Base-by-base conservation (phyloP, 2,888 invertebrate genomes). In the Dynastes grantii region DNA sequence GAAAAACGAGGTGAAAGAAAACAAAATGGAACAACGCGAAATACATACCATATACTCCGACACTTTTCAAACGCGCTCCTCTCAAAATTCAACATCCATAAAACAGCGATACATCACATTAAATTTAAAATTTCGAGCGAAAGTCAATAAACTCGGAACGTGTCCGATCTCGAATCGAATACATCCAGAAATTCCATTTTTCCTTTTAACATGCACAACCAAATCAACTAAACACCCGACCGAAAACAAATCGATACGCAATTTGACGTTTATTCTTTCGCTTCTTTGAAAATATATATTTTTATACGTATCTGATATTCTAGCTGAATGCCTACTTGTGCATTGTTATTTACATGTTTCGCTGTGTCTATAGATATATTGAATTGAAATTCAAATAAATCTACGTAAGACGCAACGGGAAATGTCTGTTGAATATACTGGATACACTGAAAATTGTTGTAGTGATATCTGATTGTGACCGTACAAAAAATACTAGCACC, bases 81-180 rank as follows among this genome's bases (percentile, higher is more conserved):
- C 58, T 73, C 58, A 73, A 73, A 73, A 73, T 73, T 55, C 73
- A 37, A 40, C 55, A 73, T 73, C 73, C 73, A 73, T 73, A 73
- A 73, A 73, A 73, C 58, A 73, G 73, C 58, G 73, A 73, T 58
- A 73, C 73, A 73, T 73, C 73, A 58, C 73, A 73, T 73, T 73
- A 73, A 73, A 73, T 73, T 73, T 73, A 73, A 73, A 73, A 73
- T 73, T 73, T 73, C 58, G 27, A 58, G 58, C 58, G 58, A 73
- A 73, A 58, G 73, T 73, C 73, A 73, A 73, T 73, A 73, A 40
- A 73, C 58, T 58, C 58, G 9, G 58, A 37, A 61, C 73, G 73
- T 61, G 73, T 37, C 55, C 22, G 68, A 45, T 11, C 49, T 1
- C 13, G 49, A 53, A 68, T 68, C 51, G 68, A 51, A 51, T 68